phyloP scores from a whole-genome alignment of 92 coral and sea anemone species.

The Umimayanthus kanabou region DNA sequence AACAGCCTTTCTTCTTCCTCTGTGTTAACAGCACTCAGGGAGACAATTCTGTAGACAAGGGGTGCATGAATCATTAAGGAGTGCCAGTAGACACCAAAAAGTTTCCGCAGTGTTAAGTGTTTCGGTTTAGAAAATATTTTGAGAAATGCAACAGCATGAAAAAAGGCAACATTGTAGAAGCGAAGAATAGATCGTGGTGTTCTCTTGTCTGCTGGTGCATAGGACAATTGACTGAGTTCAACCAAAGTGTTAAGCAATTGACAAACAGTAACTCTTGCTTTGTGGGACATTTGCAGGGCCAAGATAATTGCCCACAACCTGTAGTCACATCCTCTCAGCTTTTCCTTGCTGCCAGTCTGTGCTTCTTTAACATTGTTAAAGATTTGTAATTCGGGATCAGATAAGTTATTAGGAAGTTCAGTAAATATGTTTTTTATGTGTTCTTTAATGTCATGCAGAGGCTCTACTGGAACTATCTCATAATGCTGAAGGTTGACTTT shows the following conservation, averaged over 20 bases:
- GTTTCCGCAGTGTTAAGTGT: slow-evolving; percentile 45
- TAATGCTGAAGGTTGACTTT: slow-evolving; percentile 37
- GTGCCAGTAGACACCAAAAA: slow-evolving; percentile 60
- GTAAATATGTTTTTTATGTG: slow-evolving; percentile 36
- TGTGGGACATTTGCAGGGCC: slow-evolving; percentile 17
- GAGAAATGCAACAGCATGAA: slow-evolving; percentile 21
- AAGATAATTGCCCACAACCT: slow-evolving; percentile 21
- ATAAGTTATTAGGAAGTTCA: slow-evolving; percentile 38
- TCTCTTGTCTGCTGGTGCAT: slow-evolving; percentile 35
- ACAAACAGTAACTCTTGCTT: slow-evolving; percentile 21
- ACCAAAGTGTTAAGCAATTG: slow-evolving; percentile 37
- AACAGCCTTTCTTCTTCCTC: slow-evolving; percentile 45
- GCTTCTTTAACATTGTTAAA: slow-evolving; percentile 27
- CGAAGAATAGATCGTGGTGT: slow-evolving; percentile 47
- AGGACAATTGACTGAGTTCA: slow-evolving; percentile 31
- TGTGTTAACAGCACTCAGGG: slow-evolving; percentile 16
- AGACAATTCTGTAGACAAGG: slow-evolving; percentile 14
- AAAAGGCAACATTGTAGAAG: slow-evolving; percentile 41
- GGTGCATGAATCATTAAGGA: slow-evolving; percentile 41
- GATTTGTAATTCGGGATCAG: slow-evolving; percentile 1
- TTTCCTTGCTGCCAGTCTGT: slow-evolving; percentile 32
- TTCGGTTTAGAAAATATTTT: slow-evolving; percentile 6
- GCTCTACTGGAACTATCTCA: slow-evolving; percentile 47
- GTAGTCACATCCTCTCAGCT: slow-evolving; percentile 36
- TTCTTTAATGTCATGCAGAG: slow-evolving; percentile 43